Percentiles rank a stretch among this genome's conserved stretches.
phyloP scores from a whole-genome alignment of 2,797 vertebrate genomes.

The Sebastolobus alascanus region DNA sequence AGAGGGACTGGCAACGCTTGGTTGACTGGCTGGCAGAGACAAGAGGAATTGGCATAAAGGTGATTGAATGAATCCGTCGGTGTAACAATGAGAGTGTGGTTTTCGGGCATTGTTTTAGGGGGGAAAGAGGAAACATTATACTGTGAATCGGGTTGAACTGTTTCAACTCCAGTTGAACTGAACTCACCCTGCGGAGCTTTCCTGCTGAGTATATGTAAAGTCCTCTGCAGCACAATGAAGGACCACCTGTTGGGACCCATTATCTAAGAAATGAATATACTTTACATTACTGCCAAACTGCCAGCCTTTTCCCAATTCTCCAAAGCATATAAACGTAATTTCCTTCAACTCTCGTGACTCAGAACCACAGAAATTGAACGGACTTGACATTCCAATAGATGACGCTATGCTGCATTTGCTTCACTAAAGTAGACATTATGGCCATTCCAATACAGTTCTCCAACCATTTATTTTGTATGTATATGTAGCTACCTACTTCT shows the following conservation, averaged over 20 bases:
- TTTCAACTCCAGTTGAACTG: slow-evolving; percentile 30
- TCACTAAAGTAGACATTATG: too few species aligned
- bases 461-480: too few species aligned
- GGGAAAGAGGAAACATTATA: slow-evolving; percentile 18
- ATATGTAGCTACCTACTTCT: too few species aligned
- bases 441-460: too few species aligned
- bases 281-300: slow-evolving; percentile 1
- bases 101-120: slow-evolving; percentile 38
- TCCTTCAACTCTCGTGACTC: too few species aligned
- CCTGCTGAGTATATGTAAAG: neutral
- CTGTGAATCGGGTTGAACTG: slow-evolving; percentile 29
- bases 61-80: slow-evolving; percentile 52
- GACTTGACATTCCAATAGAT: too few species aligned
- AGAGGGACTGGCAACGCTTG: slow-evolving; percentile 42
- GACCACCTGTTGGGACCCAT: slow-evolving; percentile 7
- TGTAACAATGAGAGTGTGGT: slow-evolving; percentile 41
- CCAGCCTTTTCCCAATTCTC: neutral
- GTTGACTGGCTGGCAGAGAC: slow-evolving; percentile 53
- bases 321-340: neutral
- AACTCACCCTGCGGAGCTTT: slow-evolving; percentile 10
- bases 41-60: slow-evolving; percentile 35
- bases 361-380: too few species aligned
- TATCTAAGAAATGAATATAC: neutral
- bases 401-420: too few species aligned
- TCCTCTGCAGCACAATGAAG: slow-evolving; percentile 3